These are phyloP conservation scores for Elachura formosa DNA, from an alignment of 2,113 vertebrate genomes.

Conservation along the genomic window DNA sequence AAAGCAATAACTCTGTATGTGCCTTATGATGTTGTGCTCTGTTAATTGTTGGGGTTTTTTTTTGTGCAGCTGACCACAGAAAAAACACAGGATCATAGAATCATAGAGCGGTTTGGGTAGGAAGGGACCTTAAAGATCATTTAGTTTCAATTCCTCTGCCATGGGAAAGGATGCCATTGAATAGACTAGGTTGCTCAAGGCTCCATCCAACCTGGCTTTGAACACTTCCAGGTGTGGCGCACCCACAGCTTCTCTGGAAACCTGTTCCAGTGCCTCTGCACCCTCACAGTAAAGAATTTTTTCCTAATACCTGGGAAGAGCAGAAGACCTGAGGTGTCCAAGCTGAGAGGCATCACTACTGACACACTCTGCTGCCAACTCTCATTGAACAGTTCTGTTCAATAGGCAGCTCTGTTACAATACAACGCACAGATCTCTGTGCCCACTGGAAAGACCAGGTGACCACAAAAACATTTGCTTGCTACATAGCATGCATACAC, in stretches of 20 bases:
- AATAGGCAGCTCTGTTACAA: background rate
- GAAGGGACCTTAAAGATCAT: background rate
- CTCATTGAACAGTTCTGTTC: background rate
- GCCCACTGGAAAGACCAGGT: background rate
- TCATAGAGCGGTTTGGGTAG: background rate
- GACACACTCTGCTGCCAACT: background rate
- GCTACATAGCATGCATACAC: fast-evolving
- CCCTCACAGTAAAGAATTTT: background rate
- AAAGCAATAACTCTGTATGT: background rate
- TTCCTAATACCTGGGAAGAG: background rate
- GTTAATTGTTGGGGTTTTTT: no score
- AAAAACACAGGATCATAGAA: background rate
- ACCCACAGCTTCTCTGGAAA: background rate
- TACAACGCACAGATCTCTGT: background rate
- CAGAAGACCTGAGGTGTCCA: background rate
- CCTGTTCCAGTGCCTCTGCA: background rate
- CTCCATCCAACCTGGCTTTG: background rate
- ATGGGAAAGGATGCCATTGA: no score
- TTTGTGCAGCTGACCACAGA: background rate
- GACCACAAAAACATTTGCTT: background rate
- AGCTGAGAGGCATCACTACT: background rate
- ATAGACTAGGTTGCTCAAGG: background rate
- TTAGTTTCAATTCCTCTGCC: background rate
- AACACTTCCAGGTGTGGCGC: background rate
- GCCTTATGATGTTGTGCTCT: background rate